Evolutionary conservation across 1,140 invertebrate genomes (phyloP), one percentile per base, ranked within the genome.

Genomic region (Drosophila lacteicornis): DNA sequence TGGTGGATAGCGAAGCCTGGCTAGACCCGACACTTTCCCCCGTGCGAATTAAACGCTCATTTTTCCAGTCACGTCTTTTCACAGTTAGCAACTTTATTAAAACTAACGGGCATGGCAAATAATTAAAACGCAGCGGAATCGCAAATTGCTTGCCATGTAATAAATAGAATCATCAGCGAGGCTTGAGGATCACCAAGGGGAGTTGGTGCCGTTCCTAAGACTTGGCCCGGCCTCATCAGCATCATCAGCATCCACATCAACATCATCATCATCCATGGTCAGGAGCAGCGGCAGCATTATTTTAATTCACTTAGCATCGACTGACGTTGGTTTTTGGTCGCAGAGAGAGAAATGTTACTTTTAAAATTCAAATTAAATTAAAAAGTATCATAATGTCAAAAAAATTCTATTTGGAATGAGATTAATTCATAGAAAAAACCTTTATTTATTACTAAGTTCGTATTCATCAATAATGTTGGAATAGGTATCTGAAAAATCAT

Each of bases 21-120:
- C 47, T 62, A 67, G 66, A 75, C 66, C 59, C 56, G 75, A 88
- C 85, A 88, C 85, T 90, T 88, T 90, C 85, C 70, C 85, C 77
- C 69, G 76, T 73, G 81, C 70, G 76, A 81, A 77, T 87, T 82
- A 86, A 86, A 86, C 81, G 79, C 67, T 82, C 83, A 77, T 87
- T 87, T 80, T 86, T 71, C 66, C 46, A 90, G 84, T 88, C 84
- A 88, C 85, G 84, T 88, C 86, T 79, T 80, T 88, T 88, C 84
- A 88, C 84, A 88, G 84, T 88, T 88, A 88, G 84, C 84, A 88
- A 84, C 84, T 88, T 88, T 88, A 88, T 88, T 88, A 88, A 88
- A 88, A 90, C 84, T 88, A 88, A 88, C 84, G 84, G 82, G 80
- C 82, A 79, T 56, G 80, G 80, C 53, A 84, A 84, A 90, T 88